A percentile compares a stretch with the other conserved stretches of the same genome.
Conservation (phyloP, 2,888 invertebrate genomes). For the Himalopsyche tibetana region DNA sequence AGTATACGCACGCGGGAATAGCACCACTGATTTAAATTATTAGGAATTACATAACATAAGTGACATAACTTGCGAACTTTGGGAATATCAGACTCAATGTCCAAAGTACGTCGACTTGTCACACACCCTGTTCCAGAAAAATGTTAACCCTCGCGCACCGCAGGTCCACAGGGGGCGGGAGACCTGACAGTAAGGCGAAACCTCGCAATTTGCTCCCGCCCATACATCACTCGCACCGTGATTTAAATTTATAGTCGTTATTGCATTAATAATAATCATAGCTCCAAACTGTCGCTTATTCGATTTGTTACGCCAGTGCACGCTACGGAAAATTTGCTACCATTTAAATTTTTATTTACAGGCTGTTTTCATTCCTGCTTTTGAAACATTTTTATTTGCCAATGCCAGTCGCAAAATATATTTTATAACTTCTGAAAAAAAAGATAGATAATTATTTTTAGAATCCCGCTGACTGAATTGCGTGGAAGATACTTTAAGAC, state of each 20-base stretch:
- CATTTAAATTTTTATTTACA: background rate
- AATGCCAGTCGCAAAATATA: no score
- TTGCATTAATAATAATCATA: slow-evolving; percentile 62
- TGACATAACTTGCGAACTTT: background rate
- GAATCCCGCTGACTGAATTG: no score
- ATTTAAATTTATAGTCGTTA: slow-evolving; percentile 64
- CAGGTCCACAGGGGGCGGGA: slow-evolving; percentile 50
- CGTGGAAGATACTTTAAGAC: no score
- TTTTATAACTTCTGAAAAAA: no score
- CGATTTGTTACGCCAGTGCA: slow-evolving; percentile 55
- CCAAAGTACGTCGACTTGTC: slow-evolving; percentile 8
- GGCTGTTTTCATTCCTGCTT: background rate
- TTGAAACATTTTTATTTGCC: no score
- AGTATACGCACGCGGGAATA: no score
- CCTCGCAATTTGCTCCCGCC: slow-evolving; percentile 55
- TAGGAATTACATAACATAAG: background rate
- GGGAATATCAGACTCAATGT: background rate
- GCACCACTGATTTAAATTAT: no score
- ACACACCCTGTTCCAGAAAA: slow-evolving; percentile 44
- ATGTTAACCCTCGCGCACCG: slow-evolving; percentile 38
- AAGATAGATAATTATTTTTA: no score
- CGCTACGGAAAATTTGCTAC: background rate
- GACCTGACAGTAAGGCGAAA: slow-evolving; percentile 56
- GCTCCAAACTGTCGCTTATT: slow-evolving; percentile 58
- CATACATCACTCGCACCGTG: slow-evolving; percentile 51